phyloP scores from a whole-genome alignment of 2,797 vertebrate genomes.

The Synanceia verrucosa region DNA sequence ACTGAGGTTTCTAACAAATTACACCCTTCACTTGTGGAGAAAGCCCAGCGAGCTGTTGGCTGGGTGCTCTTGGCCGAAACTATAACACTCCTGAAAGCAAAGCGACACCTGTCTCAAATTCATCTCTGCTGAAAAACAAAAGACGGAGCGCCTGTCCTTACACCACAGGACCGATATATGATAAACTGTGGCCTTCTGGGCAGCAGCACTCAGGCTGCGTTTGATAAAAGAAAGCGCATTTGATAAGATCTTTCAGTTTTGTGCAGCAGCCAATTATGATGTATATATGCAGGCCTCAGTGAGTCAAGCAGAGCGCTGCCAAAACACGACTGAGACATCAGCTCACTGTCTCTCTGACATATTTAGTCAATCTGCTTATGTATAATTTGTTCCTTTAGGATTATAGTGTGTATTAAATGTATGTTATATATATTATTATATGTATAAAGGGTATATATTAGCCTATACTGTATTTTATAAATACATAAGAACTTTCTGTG shows the following conservation, averaged over 20 bases:
- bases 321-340: not conserved
- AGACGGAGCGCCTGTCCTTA: slow-evolving; percentile 25
- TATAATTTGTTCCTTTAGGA: too few species aligned
- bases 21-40: slow-evolving; percentile 58
- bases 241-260: slow-evolving; percentile 34
- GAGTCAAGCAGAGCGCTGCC: not conserved
- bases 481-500: too few species aligned
- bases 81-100: slow-evolving; percentile 54
- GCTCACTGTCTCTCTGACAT: not conserved
- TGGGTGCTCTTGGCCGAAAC: slow-evolving; percentile 22
- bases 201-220: slow-evolving; percentile 4
- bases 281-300: slow-evolving; percentile 11
- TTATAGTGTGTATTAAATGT: too few species aligned
- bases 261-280: slow-evolving; percentile 17
- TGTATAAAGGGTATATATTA: too few species aligned
- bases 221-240: slow-evolving; percentile 51
- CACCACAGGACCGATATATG: slow-evolving; percentile 24
- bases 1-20: slow-evolving; percentile 68
- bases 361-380: not conserved
- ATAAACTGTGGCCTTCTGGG: slow-evolving; percentile 41
- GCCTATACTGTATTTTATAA: too few species aligned
- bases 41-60: slow-evolving; percentile 45
- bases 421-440: too few species aligned
- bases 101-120: slow-evolving; percentile 62
- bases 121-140: slow-evolving; percentile 10